Base-by-base conservation (phyloP, 2,888 invertebrate genomes). In the Salpingus planirostris region DNA sequence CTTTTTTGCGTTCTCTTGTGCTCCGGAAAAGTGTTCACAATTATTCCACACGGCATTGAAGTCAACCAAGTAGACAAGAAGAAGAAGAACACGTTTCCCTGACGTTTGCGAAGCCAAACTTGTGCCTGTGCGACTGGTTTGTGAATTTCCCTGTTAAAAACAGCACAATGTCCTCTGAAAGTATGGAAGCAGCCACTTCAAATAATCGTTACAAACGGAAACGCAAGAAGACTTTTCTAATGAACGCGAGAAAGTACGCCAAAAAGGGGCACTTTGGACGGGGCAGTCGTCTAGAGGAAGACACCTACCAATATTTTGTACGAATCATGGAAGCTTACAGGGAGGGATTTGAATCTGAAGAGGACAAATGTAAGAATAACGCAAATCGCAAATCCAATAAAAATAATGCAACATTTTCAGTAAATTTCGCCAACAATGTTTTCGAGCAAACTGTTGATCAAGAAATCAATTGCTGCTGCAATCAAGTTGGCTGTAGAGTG, bases 401-500 rank as follows among this genome's bases (percentile, higher is more conserved):
- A n/a, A n/a, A n/a, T n/a, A n/a, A n/a, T n/a, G n/a, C n/a, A n/a
- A n/a, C n/a, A n/a, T 29, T 29, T 36, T 24, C 65, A 79, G 78
- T 60, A 33, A 66, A 73, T 1, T 74, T 88, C 54, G 80, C 80
- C 0, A 76, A 80, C 46, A 88, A 87, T 56, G 83, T 86, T 0
- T 71, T 87, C 32, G 77, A 79, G 42, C 73, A 82, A 52, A 82
- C 81, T 0, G 68, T 70, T 40, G 76, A 70, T 0, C 73, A 78
- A 40, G 89, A 89, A 62, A 61, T 85, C 0, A 73, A 81, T 22
- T 73, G 80, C 22, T 73, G 81, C 0, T 77, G 79, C 3, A 90
- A 90, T 64, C 88, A 89, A 62, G 70, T 89, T 0, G 85, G 84
- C 0, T 86, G 83, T 27, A 68, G 84, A 43, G 78, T 83, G 0